Evolutionary conservation across 1,140 invertebrate species (phyloP), one percentile per base, ranked within the genome.

Genomic region (Drosophila cardini): DNA sequence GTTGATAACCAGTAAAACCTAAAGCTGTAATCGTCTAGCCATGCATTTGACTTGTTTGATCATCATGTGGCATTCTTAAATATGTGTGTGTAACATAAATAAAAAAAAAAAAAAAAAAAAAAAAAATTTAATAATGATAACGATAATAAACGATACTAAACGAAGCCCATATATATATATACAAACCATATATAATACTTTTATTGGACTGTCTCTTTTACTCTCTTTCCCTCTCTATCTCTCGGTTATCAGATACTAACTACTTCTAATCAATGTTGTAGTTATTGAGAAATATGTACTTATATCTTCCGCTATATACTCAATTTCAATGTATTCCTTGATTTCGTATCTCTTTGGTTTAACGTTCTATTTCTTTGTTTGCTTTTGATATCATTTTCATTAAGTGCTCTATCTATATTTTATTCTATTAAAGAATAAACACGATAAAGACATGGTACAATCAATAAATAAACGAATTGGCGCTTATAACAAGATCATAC

Each of bases 251-350:
- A 62, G 73, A 32, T 63, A 73, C 46, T 69, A 61, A 73, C 46
- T 69, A 61, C 43, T 50, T 40, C 61, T 40, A 71, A 67, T 83
- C 58, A 67, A 70, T 87, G 82, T 87, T 87, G 79, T 87, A 86
- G 79, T 70, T 76, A 64, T 87, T 82, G 69, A 70, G 36, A 65
- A 72, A 73, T 40, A 56, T 69, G 56, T 61, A 69, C 62, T 62
- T 57, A 57, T 70, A 61, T 61, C 40, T 74, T 48, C 30, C 16
- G 55, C 71, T 69, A 61, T 56, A 48, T 70, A 74, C 21, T 68
- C 55, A 46, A 73, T 21, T 56, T 58, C 18, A 45, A 38, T 40
- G 21, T 56, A 48, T 21, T 34, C 30, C 13, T 34, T 61, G n/a
- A 13, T 64, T 64, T 64, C 2, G 21, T 56, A 57, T 34, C 8